phyloP scores from a whole-genome alignment of 1,140 invertebrate genomes.

The honey bee (Apis mellifera) region DNA sequence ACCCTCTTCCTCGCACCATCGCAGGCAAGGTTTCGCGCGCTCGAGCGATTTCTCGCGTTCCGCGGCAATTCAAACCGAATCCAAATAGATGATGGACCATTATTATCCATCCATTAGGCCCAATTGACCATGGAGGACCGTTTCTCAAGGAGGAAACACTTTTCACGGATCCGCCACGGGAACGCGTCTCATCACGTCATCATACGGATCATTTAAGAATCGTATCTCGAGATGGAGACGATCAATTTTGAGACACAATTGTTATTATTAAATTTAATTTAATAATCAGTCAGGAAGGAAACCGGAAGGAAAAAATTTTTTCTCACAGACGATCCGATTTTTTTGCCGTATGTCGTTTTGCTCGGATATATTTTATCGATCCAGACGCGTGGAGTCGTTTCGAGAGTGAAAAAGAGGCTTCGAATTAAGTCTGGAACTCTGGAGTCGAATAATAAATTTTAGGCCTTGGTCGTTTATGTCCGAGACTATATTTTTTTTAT shows the following conservation, averaged over 20 bases:
- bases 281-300: conserved; percentile 8
- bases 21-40: neutral
- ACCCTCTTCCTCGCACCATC: neutral
- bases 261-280: neutral
- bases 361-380: neutral
- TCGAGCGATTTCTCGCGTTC: neutral
- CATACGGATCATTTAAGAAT: neutral
- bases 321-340: too few species aligned
- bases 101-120: conserved; percentile 33
- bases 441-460: neutral
- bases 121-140: conserved; percentile 26
- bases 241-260: conserved; percentile 6
- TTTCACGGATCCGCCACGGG: conserved; percentile 32
- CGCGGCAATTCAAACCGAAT: neutral
- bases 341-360: neutral
- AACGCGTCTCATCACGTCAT: neutral
- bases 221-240: neutral
- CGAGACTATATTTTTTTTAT: neutral
- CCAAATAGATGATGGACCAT: conserved; percentile 32
- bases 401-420: neutral
- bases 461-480: neutral
- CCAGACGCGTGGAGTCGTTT: neutral
- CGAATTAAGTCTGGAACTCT: neutral
- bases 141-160: conserved; percentile 29
- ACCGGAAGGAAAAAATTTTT: neutral